phyloP scores from a whole-genome alignment of 2,797 vertebrate genomes.

The Cossypha polioptera region DNA sequence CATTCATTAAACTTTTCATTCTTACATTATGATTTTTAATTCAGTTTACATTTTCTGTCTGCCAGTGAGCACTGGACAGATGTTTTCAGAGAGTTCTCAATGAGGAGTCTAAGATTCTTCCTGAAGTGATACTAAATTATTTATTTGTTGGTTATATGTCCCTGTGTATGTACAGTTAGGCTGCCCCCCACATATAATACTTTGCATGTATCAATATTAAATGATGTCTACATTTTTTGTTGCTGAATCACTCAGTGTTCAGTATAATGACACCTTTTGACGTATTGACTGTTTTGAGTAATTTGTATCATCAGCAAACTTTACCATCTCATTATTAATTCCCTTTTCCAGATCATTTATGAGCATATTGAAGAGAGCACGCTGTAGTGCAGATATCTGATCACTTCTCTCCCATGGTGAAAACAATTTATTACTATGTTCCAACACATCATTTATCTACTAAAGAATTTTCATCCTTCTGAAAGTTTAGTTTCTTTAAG shows the following conservation, averaged over 20 bases:
- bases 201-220: not conserved
- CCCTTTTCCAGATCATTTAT: slow-evolving; percentile 2
- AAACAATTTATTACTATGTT: not conserved
- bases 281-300: not conserved
- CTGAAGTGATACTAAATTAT: not conserved
- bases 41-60: not conserved
- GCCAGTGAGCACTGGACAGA: not conserved
- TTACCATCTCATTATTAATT: slow-evolving; percentile 36
- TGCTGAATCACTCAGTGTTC: not conserved
- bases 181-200: not conserved
- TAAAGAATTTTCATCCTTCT: slow-evolving; percentile 6
- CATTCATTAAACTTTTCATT: not conserved
- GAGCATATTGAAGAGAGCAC: not conserved
- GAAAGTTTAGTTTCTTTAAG: slow-evolving; percentile 20
- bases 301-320: not conserved
- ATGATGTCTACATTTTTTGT: not conserved
- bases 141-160: not conserved
- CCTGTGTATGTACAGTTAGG: not conserved
- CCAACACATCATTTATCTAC: slow-evolving; percentile 25
- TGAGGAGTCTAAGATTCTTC: not conserved
- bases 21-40: not conserved
- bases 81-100: not conserved
- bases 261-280: not conserved
- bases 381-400: not conserved
- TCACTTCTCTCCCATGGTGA: not conserved